Conservation (phyloP, 2,797 vertebrate genomes). For the Sebastes matsubarae region DNA sequence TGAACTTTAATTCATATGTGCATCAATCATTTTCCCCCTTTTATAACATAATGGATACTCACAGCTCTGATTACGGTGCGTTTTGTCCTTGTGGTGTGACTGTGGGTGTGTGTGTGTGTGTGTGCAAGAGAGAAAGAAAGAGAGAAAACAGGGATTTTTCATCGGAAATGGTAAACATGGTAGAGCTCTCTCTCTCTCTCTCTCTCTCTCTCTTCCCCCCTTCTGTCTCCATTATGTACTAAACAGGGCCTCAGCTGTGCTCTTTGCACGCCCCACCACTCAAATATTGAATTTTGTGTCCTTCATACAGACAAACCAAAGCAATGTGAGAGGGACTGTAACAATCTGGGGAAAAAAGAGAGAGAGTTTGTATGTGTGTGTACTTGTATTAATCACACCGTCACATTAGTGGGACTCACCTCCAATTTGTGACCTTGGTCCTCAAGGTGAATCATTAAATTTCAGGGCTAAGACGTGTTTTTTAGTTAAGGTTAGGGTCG, state of each 20-base stretch:
- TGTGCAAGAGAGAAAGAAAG: not conserved
- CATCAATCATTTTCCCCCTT: slow-evolving; percentile 79
- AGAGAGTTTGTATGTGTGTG: not conserved
- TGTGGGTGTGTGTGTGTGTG: not conserved
- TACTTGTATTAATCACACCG: not conserved
- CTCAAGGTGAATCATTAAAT: not conserved
- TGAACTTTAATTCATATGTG: slow-evolving; percentile 80
- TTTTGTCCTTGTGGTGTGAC: slow-evolving; percentile 70
- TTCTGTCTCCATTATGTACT: slow-evolving; percentile 41
- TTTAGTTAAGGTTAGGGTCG: not conserved
- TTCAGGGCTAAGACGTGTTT: fast-evolving
- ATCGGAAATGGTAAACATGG: slow-evolving; percentile 36
- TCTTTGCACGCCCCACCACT: slow-evolving; percentile 22
- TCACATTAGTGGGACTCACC: not conserved
- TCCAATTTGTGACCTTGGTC: not conserved
- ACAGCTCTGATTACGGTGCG: slow-evolving; percentile 55
- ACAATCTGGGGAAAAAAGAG: not conserved
- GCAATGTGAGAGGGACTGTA: slow-evolving; percentile 6
- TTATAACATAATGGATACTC: slow-evolving; percentile 73
- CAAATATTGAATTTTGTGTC: slow-evolving; percentile 51
- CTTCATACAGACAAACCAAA: slow-evolving; percentile 34
- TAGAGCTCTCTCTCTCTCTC: not conserved
- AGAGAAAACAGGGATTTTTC: slow-evolving; percentile 15
- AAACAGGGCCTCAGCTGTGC: slow-evolving; percentile 46
- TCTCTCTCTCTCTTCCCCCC: not conserved